Percentiles rank a stretch among this genome's conserved stretches.
These are phyloP conservation scores for Spodoptera frugiperda DNA, from an alignment of 1,140 invertebrate genomes.

Conservation along the genomic window DNA sequence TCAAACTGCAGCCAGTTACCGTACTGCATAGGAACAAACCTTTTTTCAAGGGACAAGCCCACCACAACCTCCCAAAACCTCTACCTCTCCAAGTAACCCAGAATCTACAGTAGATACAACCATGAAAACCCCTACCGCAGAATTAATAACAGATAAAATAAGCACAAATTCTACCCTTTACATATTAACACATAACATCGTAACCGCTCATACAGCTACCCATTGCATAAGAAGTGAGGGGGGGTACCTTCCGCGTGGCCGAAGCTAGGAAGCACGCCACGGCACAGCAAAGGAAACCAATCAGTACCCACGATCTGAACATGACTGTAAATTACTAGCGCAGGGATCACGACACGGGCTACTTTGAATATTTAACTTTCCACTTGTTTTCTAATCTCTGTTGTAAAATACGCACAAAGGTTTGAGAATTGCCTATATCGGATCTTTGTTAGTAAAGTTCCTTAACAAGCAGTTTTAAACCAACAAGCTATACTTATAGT, in stretches of 20 bases:
- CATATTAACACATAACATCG: constrained; percentile 27
- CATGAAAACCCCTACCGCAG: not conserved
- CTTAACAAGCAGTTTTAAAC: no score
- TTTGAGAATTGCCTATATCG: no score
- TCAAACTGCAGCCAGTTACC: no score
- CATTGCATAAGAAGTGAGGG: constrained; percentile 34
- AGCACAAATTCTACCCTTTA: constrained; percentile 5
- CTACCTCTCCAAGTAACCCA: no score
- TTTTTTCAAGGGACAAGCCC: no score
- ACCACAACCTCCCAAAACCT: no score
- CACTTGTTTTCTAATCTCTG: constrained; percentile 11
- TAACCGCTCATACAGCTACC: constrained; percentile 20
- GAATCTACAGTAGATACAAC: no score
- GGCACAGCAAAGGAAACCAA: constrained; percentile 23
- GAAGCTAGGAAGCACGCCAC: constrained; percentile 11
- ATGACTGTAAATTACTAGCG: constrained; percentile 32
- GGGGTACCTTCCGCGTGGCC: constrained; percentile 33
- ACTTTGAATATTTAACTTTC: constrained; percentile 37
- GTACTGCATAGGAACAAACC: no score
- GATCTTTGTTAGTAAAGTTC: no score
- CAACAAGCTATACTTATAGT: no score
- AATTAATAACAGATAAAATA: not conserved
- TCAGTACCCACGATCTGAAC: constrained; percentile 26
- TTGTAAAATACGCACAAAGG: not conserved
- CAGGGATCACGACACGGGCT: constrained; percentile 27